phyloP scores from a whole-genome alignment of 2,888 invertebrate genomes.

The Dolichopus griseipennis region DNA sequence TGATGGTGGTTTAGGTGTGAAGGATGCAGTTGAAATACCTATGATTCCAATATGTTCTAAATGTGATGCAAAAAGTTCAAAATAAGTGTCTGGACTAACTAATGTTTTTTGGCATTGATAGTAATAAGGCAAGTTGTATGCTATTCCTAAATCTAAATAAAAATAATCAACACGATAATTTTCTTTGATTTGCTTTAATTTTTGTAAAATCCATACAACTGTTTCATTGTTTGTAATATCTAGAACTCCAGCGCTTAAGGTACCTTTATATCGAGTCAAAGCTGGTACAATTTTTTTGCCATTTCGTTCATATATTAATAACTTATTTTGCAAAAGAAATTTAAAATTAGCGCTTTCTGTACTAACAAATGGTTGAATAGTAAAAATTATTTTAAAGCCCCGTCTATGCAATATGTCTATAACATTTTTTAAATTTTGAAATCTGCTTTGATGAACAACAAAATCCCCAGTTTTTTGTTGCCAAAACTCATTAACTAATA shows the following conservation, averaged over 20 bases:
- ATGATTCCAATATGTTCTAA: constrained; percentile 55
- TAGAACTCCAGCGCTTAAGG: constrained; percentile 71
- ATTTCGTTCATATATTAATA: constrained; percentile 71
- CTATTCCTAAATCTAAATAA: constrained; percentile 72
- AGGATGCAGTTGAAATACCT: constrained; percentile 75
- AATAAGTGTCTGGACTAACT: constrained; percentile 75
- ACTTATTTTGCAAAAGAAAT: constrained; percentile 62
- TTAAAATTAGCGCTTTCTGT: constrained; percentile 77
- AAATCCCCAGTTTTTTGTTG: constrained; percentile 79
- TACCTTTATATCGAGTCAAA: constrained; percentile 69
- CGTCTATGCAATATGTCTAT: constrained; percentile 71
- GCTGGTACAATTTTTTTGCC: constrained; percentile 74
- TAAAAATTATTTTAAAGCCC: constrained; percentile 78
- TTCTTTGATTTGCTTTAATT: constrained; percentile 59
- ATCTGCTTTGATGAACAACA: constrained; percentile 65
- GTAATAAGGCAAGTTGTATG: constrained; percentile 78
- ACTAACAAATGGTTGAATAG: constrained; percentile 84
- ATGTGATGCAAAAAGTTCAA: constrained; percentile 59
- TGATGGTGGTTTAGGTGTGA: constrained; percentile 72
- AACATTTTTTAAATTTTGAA: constrained; percentile 67
- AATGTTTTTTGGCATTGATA: constrained; percentile 67
- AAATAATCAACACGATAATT: constrained; percentile 77
- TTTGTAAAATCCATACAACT: constrained; percentile 67
- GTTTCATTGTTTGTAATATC: constrained; percentile 80
- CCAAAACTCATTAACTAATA: constrained; percentile 73